Base-by-base conservation (phyloP, 2,797 vertebrate species). In the Sarcophilus harrisii region DNA sequence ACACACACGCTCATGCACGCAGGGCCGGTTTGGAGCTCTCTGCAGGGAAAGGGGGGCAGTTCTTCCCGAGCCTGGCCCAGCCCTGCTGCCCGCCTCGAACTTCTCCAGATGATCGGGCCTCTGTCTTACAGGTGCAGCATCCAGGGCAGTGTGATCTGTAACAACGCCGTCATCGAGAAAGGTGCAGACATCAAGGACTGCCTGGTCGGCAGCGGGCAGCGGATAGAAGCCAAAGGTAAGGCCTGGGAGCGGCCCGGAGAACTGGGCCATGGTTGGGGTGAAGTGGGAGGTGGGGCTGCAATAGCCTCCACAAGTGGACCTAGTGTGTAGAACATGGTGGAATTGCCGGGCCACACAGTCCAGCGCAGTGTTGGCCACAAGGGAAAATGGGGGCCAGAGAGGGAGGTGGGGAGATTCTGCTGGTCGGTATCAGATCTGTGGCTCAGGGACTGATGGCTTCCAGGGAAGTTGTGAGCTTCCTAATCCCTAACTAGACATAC, bases 161-260 rank as follows among this genome's bases (percentile, higher is more conserved):
- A 99, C 97, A 99, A 99, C 0, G 99, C 99, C 0, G 98, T 99
- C 89, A 99, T 99, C 93, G 99, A 99, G 96, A 99, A 99, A 95
- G 99, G 99, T 94, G 99, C 99, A 5, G 99, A 99, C 97, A 98
- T 99, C 96, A 99, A 99, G 97, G 99, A 99, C 98, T 99, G 99
- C 97, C 99, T 99, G 96, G 99, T 99, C 98, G 99, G 99, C 96
- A 99, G 98, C 0, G 99, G 99, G 94, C 99, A 99, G 97, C 98
- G 93, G 59, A 99, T 99, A 87, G 99, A 99, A 97, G 96, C 99
- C 92, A 99, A 98, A 98, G 98, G 99, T 99, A 98, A 99, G 98
- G 18, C 16, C 90, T 90, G 62, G 16, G 16, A 38, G 60, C 32
- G 12, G 13, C 32, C 18, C 32, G 0, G n/a, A 18, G 62, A n/a